Evolutionary conservation across 1,140 invertebrate species (phyloP).

Genomic region (Microplitis mediator): DNA sequence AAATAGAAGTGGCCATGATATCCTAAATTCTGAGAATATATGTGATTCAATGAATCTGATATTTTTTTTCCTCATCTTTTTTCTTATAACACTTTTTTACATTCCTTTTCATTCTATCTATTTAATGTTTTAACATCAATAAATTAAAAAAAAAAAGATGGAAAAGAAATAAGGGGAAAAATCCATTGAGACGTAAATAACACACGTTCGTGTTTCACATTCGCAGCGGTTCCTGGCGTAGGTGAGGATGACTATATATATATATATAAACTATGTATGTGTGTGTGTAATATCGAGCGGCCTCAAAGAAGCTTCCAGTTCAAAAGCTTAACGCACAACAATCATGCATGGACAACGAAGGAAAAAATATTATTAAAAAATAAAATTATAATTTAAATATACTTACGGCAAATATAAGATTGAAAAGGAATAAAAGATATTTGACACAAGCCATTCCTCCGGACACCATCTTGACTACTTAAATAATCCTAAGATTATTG

Average conservation of each 20-base stretch:
- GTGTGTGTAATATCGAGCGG: conserved; percentile 23
- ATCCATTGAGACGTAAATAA: neutral
- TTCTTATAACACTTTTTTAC: too few relatives aligned
- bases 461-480: conserved; percentile 67
- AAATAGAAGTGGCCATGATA: too few relatives aligned
- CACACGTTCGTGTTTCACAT: neutral
- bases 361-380: neutral
- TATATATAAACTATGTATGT: neutral
- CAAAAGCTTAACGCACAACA: neutral
- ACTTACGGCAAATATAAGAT: conserved; percentile 84
- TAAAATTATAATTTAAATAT: conserved; percentile 15
- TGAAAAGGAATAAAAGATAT: conserved; percentile 83
- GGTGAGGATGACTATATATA: too few relatives aligned
- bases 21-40: too few relatives aligned
- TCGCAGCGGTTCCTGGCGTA: neutral
- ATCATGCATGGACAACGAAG: neutral
- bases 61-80: too few relatives aligned
- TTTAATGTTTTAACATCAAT: too few relatives aligned
- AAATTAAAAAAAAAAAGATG: too few relatives aligned
- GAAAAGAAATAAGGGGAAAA: too few relatives aligned
- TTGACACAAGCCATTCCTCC: conserved; percentile 80
- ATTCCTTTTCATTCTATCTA: too few relatives aligned
- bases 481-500: neutral
- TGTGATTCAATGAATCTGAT: too few relatives aligned
- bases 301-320: conserved; percentile 3